Base-by-base conservation (phyloP, 2,888 invertebrate species). In the Cecidostiba fungosa region DNA sequence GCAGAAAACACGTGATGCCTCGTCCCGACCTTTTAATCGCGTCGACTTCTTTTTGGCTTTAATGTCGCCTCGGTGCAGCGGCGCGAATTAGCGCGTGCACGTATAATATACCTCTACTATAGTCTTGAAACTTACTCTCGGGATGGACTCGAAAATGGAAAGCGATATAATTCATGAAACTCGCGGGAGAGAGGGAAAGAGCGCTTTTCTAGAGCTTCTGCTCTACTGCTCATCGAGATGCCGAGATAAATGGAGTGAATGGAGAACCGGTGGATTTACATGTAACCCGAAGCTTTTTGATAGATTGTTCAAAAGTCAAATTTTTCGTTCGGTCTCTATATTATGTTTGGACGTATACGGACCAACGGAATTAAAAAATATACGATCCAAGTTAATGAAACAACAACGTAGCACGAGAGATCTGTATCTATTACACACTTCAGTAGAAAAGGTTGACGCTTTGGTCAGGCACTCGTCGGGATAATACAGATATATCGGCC, bases 1-100 rank as follows among this genome's bases (percentile, higher is more conserved):
- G 59, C 23, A 47, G 47, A 82, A 66, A 80, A 77, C 14, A 3
- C 23, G 4, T 5, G 23, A n/a, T n/a, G 14, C 54, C 54, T 66
- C 39, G 43, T 29, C 73, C 0, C 47, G 47, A 77, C 39, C 47
- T 32, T 69, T 62, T 82, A 82, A 76, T 82, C 76, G 74, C 76
- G 74, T 32, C 32, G 76, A 26, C 32, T 70, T 79, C 39, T 39
- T 43, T 26, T 26, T 54, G 23, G 36, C n/a, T 72, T n/a, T 36
- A 54, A 19, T 39, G 36, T 54, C 59, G 50, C 16, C 23, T 19
- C 5, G 43, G 32, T 39, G 32, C 54, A 29, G 6, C 59, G 50
- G 12, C 26, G 36, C 26, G 32, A 39, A 73, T 39, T 66, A 66
- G 29, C 66, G 66, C 54, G 59, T 59, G 23, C 54, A n/a, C 47